These are phyloP conservation scores for Axinella damicornis DNA, from an alignment of 37 sponge, comb jelly and placozoan species.

Conservation along the genomic window DNA sequence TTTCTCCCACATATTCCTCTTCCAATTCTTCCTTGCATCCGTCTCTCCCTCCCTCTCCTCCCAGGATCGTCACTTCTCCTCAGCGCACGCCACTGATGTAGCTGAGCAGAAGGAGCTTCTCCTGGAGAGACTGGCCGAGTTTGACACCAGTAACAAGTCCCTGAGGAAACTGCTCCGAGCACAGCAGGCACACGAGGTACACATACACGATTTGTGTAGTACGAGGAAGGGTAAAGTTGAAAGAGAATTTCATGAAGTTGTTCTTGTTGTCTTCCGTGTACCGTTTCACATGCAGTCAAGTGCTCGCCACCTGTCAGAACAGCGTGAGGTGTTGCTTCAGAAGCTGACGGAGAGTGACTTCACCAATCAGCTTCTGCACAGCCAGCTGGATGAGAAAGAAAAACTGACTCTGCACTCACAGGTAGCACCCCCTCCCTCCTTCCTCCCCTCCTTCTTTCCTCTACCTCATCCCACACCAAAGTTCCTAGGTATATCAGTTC, in stretches of 20 bases:
- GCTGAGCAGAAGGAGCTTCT: constrained; percentile 19
- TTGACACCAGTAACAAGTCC: constrained; percentile 15
- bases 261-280: too few species aligned
- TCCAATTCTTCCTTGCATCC: too few species aligned
- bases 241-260: too few species aligned
- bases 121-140: constrained; percentile 16
- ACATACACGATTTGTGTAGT: not conserved
- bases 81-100: constrained; percentile 1
- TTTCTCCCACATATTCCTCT: too few species aligned
- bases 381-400: constrained; percentile 51
- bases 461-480: too few species aligned
- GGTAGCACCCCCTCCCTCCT: not conserved
- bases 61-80: constrained; percentile 13
- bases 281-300: too few species aligned
- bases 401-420: constrained; percentile 51
- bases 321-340: constrained; percentile 45
- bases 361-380: constrained; percentile 20
- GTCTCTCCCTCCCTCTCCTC: too few species aligned
- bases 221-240: not conserved
- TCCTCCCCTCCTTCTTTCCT: too few species aligned
- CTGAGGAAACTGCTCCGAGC: constrained; percentile 17
- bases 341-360: constrained; percentile 47
- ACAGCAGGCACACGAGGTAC: constrained; percentile 1
- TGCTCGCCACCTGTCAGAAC: constrained; percentile 8
- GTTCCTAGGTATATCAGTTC: too few species aligned